Base-by-base conservation (phyloP, 2,113 vertebrate species). In the Phoxinus phoxinus region DNA sequence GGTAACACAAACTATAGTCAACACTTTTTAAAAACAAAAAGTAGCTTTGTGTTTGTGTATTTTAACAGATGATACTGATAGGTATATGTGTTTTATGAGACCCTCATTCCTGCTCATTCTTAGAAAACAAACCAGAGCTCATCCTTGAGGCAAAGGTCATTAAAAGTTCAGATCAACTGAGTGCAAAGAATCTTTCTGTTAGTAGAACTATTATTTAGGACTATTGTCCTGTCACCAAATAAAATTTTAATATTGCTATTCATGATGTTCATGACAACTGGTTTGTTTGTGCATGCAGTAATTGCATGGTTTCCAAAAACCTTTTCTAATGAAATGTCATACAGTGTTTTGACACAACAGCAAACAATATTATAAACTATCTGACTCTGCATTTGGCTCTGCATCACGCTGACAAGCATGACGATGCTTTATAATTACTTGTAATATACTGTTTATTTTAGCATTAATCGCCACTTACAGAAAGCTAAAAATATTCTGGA, bases 121-220 rank as follows among this genome's bases (percentile, higher is more conserved):
- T 77, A 67, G 32, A 44, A 71, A 69, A 75, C 35, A 80, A 84
- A 51, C 58, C 56, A 69, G 73, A 84, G 59, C 19, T 63, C 32
- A 59, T 71, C 77, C 51, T 51, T 53, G 51, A 32, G 48, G 23
- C 25, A 79, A 17, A 37, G 84, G 83, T 89, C 86, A 72, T 41
- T 23, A 6, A 63, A 41, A 79, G 88, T 83, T 89, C 80, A 87
- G n/a, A 61, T 59, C 21, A 53, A 53, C 23, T 2, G 6, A 77
- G 58, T 6, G 61, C 19, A 61, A 48, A 41, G 15, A 79, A 69
- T 21, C n/a, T 69, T 32, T 77, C 8, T 21, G 6, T 53, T 21
- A 30, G 41, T 19, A 10, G 30, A 77, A 77, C 12, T 53, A 51
- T 69, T n/a, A n/a, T n/a, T n/a, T 77, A n/a, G 27, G 59, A 10